Base-by-base conservation (phyloP, 2,113 vertebrate species). In the Myrmecobius fasciatus region DNA sequence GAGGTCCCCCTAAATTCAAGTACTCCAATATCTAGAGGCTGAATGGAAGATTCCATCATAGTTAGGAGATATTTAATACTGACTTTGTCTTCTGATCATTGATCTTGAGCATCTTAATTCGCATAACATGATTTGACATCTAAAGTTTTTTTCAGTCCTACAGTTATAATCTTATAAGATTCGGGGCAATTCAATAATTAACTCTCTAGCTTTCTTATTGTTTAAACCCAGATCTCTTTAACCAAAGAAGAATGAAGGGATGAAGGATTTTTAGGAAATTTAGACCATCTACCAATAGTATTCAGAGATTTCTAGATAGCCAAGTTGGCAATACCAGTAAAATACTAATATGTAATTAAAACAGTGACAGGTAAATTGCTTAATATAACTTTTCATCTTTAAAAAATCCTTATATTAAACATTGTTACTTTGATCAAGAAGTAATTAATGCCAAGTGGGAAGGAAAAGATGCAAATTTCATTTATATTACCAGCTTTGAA, bases 341-440 rank as follows among this genome's bases (percentile, higher is more conserved):
- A 60, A 5, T 51, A 92, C 89, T 0, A 94, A 28, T 1, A 43
- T 88, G 17, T 91, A 14, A 91, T 67, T 43, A 22, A 75, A 91
- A 36, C 31, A 91, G 8, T 91, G 17, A 95, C 88, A 26, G 56
- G 52, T 93, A 0, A 91, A 91, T 54, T 83, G 53, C 12, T 93
- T 56, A 75, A 28, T 51, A 91, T 28, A 25, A 53, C 28, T 53
- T 17, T 53, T 56, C 4, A 25, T 0, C 11, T 92, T 95, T 93
- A 52, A 92, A 83, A 43, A 83, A 93, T 60, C 43, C 53, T 56
- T 94, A n/a, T 3, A 89, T 94, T n/a, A 89, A 75, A 24, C 53
- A 91, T 90, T 75, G 96, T 90, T 56, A 43, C 25, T 83, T 92
- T 89, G 53, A 83, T 7, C n/a, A 83, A 83, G n/a, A 43, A 83